phyloP scores from a whole-genome alignment of 2,888 invertebrate species.

The Octonoba sinensis region DNA sequence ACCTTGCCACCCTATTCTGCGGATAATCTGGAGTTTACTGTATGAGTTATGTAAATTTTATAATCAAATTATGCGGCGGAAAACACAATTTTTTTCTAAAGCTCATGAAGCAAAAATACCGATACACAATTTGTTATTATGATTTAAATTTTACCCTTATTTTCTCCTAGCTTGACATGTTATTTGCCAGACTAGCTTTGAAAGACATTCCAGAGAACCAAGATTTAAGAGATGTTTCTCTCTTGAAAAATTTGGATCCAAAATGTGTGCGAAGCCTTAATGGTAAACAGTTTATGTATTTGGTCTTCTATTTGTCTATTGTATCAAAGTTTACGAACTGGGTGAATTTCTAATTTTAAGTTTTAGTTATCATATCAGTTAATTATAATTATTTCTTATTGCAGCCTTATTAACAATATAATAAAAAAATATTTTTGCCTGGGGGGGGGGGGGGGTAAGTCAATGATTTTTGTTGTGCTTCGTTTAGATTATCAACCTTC shows the following conservation, averaged over 20 bases:
- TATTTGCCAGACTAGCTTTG: constrained; percentile 94
- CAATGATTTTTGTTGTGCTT: too few relatives aligned
- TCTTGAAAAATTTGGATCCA: constrained; percentile 94
- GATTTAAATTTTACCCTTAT: background rate
- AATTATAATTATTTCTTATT: too few relatives aligned
- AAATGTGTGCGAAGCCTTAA: constrained; percentile 97
- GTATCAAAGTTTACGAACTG: background rate
- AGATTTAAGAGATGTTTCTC: constrained; percentile 86
- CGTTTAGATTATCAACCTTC: too few relatives aligned
- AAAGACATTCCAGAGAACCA: constrained; percentile 92
- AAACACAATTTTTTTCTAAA: too few relatives aligned
- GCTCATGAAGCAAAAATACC: too few relatives aligned
- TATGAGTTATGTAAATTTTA: too few relatives aligned
- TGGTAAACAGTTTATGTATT: constrained; percentile 71
- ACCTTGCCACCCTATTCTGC: background rate
- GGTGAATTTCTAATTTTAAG: background rate
- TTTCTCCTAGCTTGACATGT: constrained; percentile 78
- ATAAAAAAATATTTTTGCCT: too few relatives aligned
- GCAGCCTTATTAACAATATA: too few relatives aligned
- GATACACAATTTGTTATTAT: background rate
- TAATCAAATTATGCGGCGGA: too few relatives aligned
- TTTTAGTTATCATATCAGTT: too few relatives aligned
- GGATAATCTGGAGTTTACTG: too few relatives aligned
- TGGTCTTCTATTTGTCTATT: background rate
- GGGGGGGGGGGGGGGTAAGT: too few relatives aligned